Evolutionary conservation across 1,140 invertebrate genomes (phyloP), one percentile per base, ranked within the genome.

Genomic region (Tachypleus tridentatus): DNA sequence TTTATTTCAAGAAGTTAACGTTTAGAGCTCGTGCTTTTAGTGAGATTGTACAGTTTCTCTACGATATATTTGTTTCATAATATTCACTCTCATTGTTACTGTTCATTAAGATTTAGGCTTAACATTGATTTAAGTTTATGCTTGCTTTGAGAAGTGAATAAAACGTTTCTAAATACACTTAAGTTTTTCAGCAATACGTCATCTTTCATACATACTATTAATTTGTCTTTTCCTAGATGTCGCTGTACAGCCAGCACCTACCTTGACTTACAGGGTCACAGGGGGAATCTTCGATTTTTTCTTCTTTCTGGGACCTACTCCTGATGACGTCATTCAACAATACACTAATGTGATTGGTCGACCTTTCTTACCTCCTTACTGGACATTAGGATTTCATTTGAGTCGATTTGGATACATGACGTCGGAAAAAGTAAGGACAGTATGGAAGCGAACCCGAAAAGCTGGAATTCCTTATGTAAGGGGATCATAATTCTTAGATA

Each of bases 341-440:
- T 72, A 72, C 69, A 71, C 70, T 4, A 56, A 61, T 8, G 69
- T 74, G 56, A 69, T 73, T 58, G 49, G 10, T 11, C 62, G 51
- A 62, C 75, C 77, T 6, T 68, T 69, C 52, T 67, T 81, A 66
- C 77, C 77, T 5, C 76, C 80, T 3, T 79, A 80, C 69, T 80
- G 80, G 79, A 71, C 74, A 48, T 72, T 76, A 29, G 80, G 77
- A 11, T 75, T 76, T 47, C 78, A 82, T 66, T 67, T 82, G 0
- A 81, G 79, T 69, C 85, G 86, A 74, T 91, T 81, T 76, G 85
- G 86, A 64, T 88, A 88, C 70, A 79, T 80, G 64, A 82, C 79
- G 57, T 74, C 89, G 29, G 82, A 87, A 60, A 79, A 84, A 51
- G 89, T 88, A 0, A 79, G 76, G 69, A 63, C 62, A 58, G 73